phyloP scores from a whole-genome alignment of 2,888 invertebrate species.

The Thumatha senex region DNA sequence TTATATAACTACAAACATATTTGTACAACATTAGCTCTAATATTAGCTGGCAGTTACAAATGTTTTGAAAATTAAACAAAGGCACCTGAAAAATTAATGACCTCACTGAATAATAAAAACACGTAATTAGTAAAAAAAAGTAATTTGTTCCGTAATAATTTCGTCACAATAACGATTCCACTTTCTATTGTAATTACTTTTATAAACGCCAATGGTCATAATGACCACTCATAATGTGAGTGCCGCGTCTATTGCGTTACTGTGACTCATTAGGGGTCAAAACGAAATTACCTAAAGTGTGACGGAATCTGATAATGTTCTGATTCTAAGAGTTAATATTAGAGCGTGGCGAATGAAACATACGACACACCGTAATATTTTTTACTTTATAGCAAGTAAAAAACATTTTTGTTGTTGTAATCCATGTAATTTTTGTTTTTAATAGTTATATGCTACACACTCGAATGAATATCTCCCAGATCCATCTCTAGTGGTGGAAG shows the following conservation, averaged over 20 bases:
- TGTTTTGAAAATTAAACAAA: slow-evolving; percentile 8
- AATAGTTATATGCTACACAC: no score
- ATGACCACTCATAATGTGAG: slow-evolving; percentile 67
- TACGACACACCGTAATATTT: slow-evolving; percentile 35
- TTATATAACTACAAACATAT: background rate
- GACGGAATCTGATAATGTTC: slow-evolving; percentile 77
- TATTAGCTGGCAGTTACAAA: background rate
- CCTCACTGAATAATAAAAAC: slow-evolving; percentile 27
- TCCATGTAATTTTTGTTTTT: background rate
- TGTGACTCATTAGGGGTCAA: slow-evolving; percentile 69
- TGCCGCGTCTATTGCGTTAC: slow-evolving; percentile 67
- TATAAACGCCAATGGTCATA: slow-evolving; percentile 57
- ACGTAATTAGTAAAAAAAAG: slow-evolving; percentile 33
- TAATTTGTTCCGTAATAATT: slow-evolving; percentile 38
- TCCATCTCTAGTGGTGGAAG: background rate
- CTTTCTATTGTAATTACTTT: slow-evolving; percentile 67
- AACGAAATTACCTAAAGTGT: slow-evolving; percentile 70
- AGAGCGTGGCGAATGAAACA: slow-evolving; percentile 54
- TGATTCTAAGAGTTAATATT: slow-evolving; percentile 53
- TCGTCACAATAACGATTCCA: slow-evolving; percentile 55
- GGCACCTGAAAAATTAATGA: slow-evolving; percentile 20
- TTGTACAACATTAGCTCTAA: background rate
- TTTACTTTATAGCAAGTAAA: no score
- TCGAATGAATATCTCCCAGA: background rate
- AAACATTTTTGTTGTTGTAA: slow-evolving; percentile 10